These are phyloP conservation scores for Nomia melanderi DNA, from an alignment of 1,140 invertebrate genomes.

Conservation along the genomic window DNA sequence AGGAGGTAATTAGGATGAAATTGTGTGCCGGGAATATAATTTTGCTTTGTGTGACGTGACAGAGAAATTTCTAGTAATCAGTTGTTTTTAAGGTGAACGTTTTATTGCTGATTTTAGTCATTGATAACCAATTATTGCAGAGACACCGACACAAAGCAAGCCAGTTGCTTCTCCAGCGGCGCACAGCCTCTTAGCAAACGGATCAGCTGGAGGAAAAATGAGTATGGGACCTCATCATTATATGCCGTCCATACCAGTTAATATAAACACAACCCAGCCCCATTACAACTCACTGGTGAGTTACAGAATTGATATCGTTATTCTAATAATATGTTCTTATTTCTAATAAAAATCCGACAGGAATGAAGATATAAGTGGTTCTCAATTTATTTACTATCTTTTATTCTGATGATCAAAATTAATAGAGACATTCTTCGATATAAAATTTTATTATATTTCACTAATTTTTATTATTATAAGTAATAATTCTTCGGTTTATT, in stretches of 20 bases:
- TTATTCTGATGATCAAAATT: no score
- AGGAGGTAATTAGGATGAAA: no score
- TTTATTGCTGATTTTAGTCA: no score
- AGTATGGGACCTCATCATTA: constrained; percentile 84
- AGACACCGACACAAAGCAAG: constrained; percentile 82
- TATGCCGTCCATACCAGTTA: constrained; percentile 83
- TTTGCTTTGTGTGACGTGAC: no score
- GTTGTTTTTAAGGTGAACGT: no score
- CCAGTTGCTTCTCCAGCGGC: constrained; percentile 88
- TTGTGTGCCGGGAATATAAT: no score
- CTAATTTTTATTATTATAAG: no score
- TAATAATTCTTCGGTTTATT: not conserved
- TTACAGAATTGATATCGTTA: not conserved
- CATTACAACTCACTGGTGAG: constrained; percentile 81
- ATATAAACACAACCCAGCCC: constrained; percentile 81
- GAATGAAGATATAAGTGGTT: no score
- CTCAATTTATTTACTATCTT: no score
- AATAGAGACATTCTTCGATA: no score
- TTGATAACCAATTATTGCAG: constrained; percentile 58
- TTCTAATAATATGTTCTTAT: not conserved
- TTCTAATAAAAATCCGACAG: not conserved
- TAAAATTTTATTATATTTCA: no score
- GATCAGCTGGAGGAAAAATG: constrained; percentile 82
- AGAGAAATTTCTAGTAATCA: no score
- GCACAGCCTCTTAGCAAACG: constrained; percentile 85